phyloP scores from a whole-genome alignment of 2,888 invertebrate genomes.

The Ceriagrion tenellum region DNA sequence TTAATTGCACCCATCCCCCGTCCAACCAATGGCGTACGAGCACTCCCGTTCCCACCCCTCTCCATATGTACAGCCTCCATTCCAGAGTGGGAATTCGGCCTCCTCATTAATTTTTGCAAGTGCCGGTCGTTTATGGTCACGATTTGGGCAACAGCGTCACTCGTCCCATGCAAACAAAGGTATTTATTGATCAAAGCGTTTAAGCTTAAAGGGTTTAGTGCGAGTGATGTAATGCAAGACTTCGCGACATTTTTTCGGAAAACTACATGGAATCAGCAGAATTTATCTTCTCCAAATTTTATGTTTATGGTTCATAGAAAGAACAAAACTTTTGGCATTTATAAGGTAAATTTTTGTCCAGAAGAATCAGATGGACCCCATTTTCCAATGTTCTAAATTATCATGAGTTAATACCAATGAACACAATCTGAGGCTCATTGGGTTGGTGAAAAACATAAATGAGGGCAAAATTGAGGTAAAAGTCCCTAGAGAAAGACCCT shows the following conservation, averaged over 20 bases:
- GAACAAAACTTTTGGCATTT: background rate
- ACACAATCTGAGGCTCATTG: no score
- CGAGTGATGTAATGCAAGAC: background rate
- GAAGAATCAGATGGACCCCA: background rate
- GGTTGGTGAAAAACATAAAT: no score
- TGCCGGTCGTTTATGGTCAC: background rate
- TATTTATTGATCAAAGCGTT: constrained; percentile 9
- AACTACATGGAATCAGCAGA: background rate
- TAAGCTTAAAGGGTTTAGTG: background rate
- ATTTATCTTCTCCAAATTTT: no score
- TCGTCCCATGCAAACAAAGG: background rate
- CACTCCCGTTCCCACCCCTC: background rate
- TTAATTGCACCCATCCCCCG: background rate
- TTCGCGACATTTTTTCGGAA: background rate
- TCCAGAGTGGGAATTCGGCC: background rate
- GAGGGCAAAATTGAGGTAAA: no score
- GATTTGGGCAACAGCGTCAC: background rate
- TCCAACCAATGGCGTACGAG: background rate
- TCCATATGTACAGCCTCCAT: background rate
- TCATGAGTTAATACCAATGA: no score
- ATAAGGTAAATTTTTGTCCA: background rate
- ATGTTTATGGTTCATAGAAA: no score
- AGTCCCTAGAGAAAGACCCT: no score
- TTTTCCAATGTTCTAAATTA: no score
- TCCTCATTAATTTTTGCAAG: constrained; percentile 29